Conservation (phyloP, 2,113 vertebrate genomes). For the Willisornis vidua region DNA sequence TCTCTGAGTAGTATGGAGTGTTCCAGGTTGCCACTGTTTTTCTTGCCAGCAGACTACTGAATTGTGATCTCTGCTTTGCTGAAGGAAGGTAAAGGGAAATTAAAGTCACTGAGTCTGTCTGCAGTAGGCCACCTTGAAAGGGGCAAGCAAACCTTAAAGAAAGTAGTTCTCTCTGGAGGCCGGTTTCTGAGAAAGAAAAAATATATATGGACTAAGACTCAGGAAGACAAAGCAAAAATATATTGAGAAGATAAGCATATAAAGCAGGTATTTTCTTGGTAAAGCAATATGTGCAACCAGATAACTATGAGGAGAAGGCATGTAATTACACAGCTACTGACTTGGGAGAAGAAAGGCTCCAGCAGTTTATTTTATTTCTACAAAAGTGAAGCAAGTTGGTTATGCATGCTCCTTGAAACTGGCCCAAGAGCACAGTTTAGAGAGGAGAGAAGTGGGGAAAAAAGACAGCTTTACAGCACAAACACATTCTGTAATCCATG, state of each 20-base stretch:
- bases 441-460: not conserved
- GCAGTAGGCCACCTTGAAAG: conserved; percentile 29
- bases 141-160: not conserved
- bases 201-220: not conserved
- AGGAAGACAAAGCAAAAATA: not conserved
- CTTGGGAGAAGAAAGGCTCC: not conserved
- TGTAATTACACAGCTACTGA: not conserved
- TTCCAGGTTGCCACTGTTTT: conserved; percentile 28
- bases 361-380: not conserved
- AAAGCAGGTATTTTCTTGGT: not conserved
- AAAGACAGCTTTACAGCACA: not conserved
- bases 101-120: not conserved
- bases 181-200: not conserved
- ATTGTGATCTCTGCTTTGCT: conserved; percentile 42
- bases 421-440: not conserved
- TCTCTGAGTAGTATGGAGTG: conserved; percentile 11
- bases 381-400: not conserved
- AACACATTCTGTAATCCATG: not conserved
- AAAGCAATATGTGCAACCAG: not conserved
- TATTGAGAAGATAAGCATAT: not conserved
- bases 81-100: conserved; percentile 33
- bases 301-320: not conserved
- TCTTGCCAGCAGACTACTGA: conserved; percentile 40
- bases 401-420: not conserved
- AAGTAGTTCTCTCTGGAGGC: not conserved